These are phyloP conservation scores for Phalacrocorax pelagicus DNA, from an alignment of 2,113 vertebrate genomes.

Conservation along the genomic window DNA sequence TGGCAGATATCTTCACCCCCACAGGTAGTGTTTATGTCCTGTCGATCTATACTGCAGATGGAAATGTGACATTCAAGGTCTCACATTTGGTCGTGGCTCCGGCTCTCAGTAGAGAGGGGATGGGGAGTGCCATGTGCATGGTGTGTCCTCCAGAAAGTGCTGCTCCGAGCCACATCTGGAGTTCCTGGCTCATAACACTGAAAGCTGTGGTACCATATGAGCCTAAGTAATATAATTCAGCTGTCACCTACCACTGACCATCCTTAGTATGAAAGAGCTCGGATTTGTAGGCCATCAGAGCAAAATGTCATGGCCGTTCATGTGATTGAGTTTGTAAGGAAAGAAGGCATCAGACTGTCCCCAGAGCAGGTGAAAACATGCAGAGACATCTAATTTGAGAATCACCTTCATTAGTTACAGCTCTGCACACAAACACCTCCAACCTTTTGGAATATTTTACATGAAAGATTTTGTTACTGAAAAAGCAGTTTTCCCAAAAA, in stretches of 20 bases:
- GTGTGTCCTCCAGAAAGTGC: background rate
- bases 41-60: background rate
- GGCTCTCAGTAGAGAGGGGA: background rate
- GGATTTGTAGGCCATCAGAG: background rate
- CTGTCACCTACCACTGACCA: background rate
- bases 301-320: fast-evolving
- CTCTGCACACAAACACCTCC: background rate
- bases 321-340: background rate
- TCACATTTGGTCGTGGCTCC: background rate
- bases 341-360: background rate
- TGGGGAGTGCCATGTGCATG: background rate
- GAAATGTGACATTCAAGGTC: background rate
- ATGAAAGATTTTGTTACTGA: background rate
- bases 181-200: background rate
- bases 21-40: background rate
- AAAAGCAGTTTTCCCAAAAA: background rate
- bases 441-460: background rate
- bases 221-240: background rate
- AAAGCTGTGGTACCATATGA: background rate
- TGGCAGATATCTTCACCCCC: background rate
- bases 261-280: background rate
- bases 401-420: background rate
- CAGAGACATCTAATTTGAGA: background rate
- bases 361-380: background rate
- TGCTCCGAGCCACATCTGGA: background rate